phyloP scores from a whole-genome alignment of 2,113 vertebrate genomes.

The Herpetotheres cachinnans region DNA sequence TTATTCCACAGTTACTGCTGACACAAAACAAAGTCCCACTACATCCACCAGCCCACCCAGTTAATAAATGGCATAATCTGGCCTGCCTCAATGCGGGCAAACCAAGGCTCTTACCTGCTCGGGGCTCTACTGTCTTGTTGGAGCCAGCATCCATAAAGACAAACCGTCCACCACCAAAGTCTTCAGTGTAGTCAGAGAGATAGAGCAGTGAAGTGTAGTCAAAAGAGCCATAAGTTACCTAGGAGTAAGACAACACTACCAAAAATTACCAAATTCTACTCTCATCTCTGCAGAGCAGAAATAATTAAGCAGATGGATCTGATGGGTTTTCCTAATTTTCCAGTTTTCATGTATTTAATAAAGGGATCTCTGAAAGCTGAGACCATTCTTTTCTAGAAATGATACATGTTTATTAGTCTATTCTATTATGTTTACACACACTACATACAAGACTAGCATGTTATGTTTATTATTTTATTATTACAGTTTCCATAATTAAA shows the following conservation, averaged over 20 bases:
- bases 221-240: constrained; percentile 96
- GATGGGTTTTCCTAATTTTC: background rate
- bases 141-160: constrained; percentile 87
- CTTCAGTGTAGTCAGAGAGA: constrained; percentile 87
- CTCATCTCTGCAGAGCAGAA: background rate
- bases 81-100: background rate
- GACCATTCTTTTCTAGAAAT: background rate
- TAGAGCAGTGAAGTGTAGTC: constrained; percentile 96
- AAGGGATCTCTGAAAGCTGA: background rate
- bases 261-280: background rate
- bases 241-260: background rate
- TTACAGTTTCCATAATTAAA: background rate
- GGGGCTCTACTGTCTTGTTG: constrained; percentile 90
- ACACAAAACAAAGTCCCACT: background rate
- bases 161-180: constrained; percentile 91
- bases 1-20: background rate
- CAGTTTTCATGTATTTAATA: background rate
- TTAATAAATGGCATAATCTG: background rate
- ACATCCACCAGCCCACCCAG: background rate
- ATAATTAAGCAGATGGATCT: background rate
- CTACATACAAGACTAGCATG: background rate
- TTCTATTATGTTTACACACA: background rate
- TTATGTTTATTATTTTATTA: background rate
- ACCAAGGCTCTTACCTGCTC: constrained; percentile 74
- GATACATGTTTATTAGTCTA: background rate